Base-by-base conservation (phyloP, 2,113 vertebrate genomes). In the Gnathonemus longibarbis region DNA sequence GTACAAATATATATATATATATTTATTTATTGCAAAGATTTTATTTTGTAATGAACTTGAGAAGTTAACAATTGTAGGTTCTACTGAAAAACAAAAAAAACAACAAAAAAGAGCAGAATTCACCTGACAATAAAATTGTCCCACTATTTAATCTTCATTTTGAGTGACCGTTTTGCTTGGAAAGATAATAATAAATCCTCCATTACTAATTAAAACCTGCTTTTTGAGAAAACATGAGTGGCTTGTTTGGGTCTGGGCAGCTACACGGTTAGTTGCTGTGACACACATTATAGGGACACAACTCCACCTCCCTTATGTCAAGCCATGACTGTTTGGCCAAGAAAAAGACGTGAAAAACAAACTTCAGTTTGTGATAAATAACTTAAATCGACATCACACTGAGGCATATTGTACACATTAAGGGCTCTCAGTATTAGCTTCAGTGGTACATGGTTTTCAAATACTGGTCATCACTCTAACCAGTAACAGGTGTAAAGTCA, bases 1-100 rank as follows among this genome's bases (percentile, higher is more conserved):
- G 97, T 99, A 98, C 98, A 97, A 98, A 97, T 97, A 98, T 97
- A 96, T 95, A 98, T 66, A 66, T 98, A 99, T 99, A 97, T 99
- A 99, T 99, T 99, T 99, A 99, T 99, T 99, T 99, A 99, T 99
- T 99, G 97, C 97, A 96, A 96, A 97, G 95, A 95, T 94, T 97
- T 93, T 96, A 96, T 96, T 96, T 96, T 96, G 95, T 96, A 95
- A 95, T 94, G 95, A 96, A 95, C 95, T 95, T 96, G 95, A 96
- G 88, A 88, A 95, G 94, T 94, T 94, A 95, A 94, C 94, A 94
- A 94, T 93, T 94, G 92, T 95, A 95, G 94, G 96, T 96, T 96
- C 95, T 96, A 96, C 95, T 96, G 96, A 96, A 94, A 92, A 91
- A 86, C 85, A 90, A 50, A 50, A 50, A 90, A 92, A 88, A 92